Percentiles rank a stretch among this genome's conserved stretches.
Evolutionary conservation across 2,113 vertebrate species (phyloP).

Genomic region (Progne subis): DNA sequence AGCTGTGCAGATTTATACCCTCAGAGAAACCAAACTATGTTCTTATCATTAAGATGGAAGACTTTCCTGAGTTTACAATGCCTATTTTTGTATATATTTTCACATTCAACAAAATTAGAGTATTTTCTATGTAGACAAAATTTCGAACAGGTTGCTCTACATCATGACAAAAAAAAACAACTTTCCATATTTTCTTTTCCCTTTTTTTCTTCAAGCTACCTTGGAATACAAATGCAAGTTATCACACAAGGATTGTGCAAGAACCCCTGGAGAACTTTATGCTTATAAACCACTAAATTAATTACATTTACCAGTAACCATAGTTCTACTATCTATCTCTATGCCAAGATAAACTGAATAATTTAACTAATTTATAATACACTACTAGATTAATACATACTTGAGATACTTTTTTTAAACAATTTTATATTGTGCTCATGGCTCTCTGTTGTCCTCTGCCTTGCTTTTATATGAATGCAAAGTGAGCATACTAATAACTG

Average conservation of each 20-base stretch:
- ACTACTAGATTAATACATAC: not conserved
- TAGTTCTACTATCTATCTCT: not conserved
- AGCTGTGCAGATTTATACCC: not conserved
- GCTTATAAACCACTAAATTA: not conserved
- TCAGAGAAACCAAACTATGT: not conserved
- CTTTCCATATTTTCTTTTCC: not conserved
- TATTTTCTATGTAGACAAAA: not conserved
- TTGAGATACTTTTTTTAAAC: not conserved
- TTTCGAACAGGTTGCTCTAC: not conserved
- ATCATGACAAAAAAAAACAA: not conserved
- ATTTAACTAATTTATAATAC: not conserved
- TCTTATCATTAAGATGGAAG: not conserved
- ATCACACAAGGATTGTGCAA: not conserved
- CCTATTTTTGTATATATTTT: not conserved
- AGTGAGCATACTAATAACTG: not conserved
- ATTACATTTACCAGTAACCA: not conserved
- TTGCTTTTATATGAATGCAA: not conserved
- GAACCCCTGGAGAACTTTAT: not conserved
- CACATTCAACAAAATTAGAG: not conserved
- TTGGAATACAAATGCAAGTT: not conserved
- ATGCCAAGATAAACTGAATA: not conserved
- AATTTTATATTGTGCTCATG: not conserved
- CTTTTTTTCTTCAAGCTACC: not conserved
- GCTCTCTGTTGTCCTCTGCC: not conserved
- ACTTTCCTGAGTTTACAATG: not conserved